Conservation (phyloP, 2,888 invertebrate genomes). For the Acleris literana region DNA sequence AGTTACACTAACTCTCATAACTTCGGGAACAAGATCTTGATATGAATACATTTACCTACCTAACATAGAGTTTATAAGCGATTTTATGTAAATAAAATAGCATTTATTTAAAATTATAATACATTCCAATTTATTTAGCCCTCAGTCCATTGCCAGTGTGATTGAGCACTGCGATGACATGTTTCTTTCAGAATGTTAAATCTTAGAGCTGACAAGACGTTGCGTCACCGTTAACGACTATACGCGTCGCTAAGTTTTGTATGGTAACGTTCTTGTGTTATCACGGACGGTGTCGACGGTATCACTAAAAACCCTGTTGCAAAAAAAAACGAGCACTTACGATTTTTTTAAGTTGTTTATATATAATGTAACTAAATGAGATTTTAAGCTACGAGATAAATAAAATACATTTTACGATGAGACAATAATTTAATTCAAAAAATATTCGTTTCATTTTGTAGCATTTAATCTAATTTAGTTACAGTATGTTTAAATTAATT, state of each 20-base stretch:
- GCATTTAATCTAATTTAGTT: too few species aligned
- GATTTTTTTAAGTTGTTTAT: too few species aligned
- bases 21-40: conserved; percentile 38
- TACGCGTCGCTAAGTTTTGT: neutral
- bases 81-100: conserved; percentile 48
- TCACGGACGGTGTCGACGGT: too few species aligned
- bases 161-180: conserved; percentile 38
- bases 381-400: too few species aligned
- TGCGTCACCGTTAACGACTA: neutral
- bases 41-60: conserved; percentile 34
- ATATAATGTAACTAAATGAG: too few species aligned
- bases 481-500: too few species aligned
- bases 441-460: too few species aligned
- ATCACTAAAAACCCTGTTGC: too few species aligned
- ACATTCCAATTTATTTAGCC: conserved; percentile 71
- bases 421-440: too few species aligned
- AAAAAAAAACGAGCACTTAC: too few species aligned
- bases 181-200: conserved; percentile 16
- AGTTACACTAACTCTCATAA: conserved; percentile 28
- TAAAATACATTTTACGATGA: too few species aligned
- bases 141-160: conserved; percentile 56
- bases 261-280: too few species aligned
- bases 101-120: conserved; percentile 66
- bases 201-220: neutral
- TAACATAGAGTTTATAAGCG: conserved; percentile 36